These are phyloP conservation scores for Notodonta ziczac DNA, from an alignment of 2,888 invertebrate genomes.

Conservation along the genomic window DNA sequence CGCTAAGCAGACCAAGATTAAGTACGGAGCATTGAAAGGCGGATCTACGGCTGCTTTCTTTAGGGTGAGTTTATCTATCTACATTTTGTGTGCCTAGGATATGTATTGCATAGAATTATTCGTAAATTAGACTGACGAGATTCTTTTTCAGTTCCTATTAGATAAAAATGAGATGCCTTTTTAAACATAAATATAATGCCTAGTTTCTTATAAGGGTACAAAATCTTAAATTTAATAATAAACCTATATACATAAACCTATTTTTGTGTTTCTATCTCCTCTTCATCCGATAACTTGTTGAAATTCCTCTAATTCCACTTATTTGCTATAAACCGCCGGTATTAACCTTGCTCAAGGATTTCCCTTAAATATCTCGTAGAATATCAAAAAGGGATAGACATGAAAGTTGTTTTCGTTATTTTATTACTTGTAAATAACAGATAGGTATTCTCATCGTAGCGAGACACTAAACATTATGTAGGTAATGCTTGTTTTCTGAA, in stretches of 20 bases:
- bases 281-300: background rate
- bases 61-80: conserved; percentile 84
- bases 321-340: background rate
- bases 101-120: too few species aligned
- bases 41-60: conserved; percentile 98
- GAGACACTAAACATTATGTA: conserved; percentile 11
- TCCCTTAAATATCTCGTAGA: background rate
- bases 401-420: too few species aligned
- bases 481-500: conserved; percentile 27
- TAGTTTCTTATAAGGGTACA: background rate
- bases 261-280: background rate
- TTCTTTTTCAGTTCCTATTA: too few species aligned
- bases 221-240: background rate
- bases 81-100: too few species aligned
- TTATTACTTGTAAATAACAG: background rate
- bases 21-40: conserved; percentile 96
- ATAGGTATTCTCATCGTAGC: background rate
- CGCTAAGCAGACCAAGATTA: conserved; percentile 97
- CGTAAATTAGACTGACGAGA: too few species aligned
- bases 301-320: background rate
- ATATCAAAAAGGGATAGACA: background rate
- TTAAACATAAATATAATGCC: too few species aligned
- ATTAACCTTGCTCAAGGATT: background rate
- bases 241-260: background rate
- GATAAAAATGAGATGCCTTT: too few species aligned